Conservation (phyloP, 2,113 vertebrate genomes). For the Scophthalmus maximus region DNA sequence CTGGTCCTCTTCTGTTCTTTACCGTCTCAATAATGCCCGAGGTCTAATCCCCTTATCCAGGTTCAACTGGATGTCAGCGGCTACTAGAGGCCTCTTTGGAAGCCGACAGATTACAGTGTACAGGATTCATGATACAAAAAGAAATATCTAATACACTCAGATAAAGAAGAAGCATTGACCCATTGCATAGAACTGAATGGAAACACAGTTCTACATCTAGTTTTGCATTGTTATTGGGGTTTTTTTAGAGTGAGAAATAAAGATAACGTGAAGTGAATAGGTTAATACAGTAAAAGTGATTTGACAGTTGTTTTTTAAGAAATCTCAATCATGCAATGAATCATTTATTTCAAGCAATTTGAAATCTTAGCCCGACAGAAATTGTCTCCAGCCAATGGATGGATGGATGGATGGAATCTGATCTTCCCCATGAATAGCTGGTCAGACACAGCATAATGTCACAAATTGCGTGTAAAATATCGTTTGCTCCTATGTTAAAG, state of each 20-base stretch:
- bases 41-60: slow-evolving; percentile 69
- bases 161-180: not conserved
- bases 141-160: not conserved
- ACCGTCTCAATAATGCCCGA: slow-evolving; percentile 62
- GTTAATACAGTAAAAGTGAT: not conserved
- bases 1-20: slow-evolving; percentile 70
- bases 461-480: too few species aligned
- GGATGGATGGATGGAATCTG: too few species aligned
- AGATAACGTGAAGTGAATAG: not conserved
- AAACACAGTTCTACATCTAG: not conserved
- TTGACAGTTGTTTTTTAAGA: not conserved
- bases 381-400: too few species aligned
- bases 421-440: too few species aligned
- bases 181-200: not conserved
- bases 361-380: not conserved
- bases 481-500: too few species aligned
- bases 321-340: not conserved
- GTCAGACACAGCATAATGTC: too few species aligned
- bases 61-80: slow-evolving; percentile 66
- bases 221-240: not conserved
- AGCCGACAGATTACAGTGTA: slow-evolving; percentile 29
- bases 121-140: not conserved
- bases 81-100: slow-evolving; percentile 38
- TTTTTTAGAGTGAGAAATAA: not conserved
- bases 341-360: not conserved